Conservation (phyloP, 2,888 invertebrate species). For the Harmothoe impar region DNA sequence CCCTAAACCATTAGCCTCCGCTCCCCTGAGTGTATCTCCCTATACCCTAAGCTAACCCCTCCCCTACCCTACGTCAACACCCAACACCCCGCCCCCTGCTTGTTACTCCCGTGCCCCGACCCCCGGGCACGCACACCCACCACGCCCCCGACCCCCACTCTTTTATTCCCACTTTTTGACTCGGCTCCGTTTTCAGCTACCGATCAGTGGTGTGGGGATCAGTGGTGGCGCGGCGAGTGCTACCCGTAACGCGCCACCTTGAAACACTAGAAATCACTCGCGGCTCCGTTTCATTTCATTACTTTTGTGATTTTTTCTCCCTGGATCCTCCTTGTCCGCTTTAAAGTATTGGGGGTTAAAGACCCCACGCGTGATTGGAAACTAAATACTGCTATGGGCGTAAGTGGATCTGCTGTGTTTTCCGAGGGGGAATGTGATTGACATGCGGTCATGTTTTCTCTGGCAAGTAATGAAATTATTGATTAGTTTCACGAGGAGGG, state of each 20-base stretch:
- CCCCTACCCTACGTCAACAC: not conserved
- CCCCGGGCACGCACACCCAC: not conserved
- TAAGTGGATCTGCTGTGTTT: slow-evolving; percentile 40
- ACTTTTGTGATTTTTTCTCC: slow-evolving; percentile 16
- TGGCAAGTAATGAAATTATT: slow-evolving; percentile 6
- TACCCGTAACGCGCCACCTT: slow-evolving; percentile 29
- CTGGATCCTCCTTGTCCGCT: not conserved
- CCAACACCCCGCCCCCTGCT: slow-evolving; percentile 5
- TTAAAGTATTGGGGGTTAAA: not conserved
- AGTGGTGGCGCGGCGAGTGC: not conserved
- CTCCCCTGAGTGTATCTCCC: not conserved
- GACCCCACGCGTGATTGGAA: slow-evolving; percentile 12
- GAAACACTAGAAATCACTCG: slow-evolving; percentile 46
- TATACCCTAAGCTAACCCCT: not conserved
- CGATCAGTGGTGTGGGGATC: too few relatives aligned
- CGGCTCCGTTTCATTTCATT: slow-evolving; percentile 28
- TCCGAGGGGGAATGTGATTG: slow-evolving; percentile 2
- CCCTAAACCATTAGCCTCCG: too few relatives aligned
- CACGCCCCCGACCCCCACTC: not conserved
- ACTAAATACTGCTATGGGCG: slow-evolving; percentile 14
- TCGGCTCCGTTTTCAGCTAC: not conserved
- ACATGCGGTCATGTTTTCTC: slow-evolving; percentile 1
- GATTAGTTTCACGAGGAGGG: slow-evolving; percentile 33
- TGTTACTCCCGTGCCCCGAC: not conserved
- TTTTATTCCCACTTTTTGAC: slow-evolving; percentile 5